These are phyloP conservation scores for Rafetus swinhoei DNA, from an alignment of 2,113 vertebrate genomes.

Conservation along the genomic window DNA sequence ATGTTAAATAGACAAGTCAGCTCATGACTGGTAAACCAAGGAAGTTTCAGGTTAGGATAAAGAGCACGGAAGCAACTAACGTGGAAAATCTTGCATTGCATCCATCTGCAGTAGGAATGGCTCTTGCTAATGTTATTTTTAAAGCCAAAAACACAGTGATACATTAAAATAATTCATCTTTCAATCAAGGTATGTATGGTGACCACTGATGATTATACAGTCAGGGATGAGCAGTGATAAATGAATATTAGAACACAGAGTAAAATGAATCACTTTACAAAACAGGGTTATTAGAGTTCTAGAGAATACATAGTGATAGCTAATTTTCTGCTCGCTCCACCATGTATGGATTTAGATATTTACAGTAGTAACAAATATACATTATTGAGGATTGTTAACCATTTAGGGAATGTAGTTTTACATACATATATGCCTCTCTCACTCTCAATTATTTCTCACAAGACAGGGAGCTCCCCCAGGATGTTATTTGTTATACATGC, in stretches of 20 bases:
- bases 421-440: not conserved
- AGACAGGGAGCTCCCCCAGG: not conserved
- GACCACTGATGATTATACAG: not conserved
- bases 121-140: not conserved
- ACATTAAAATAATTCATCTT: not conserved
- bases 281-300: not conserved
- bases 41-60: not conserved
- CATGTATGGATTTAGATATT: not conserved
- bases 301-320: not conserved
- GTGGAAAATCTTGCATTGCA: not conserved
- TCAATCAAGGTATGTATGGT: not conserved
- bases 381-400: not conserved
- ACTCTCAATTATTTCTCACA: not conserved
- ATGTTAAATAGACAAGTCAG: not conserved
- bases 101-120: not conserved
- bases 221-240: not conserved
- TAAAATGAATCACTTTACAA: slow-evolving; percentile 22
- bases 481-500: not conserved
- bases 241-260: not conserved
- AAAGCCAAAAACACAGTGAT: not conserved
- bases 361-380: not conserved
- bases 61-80: not conserved
- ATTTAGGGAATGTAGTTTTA: not conserved
- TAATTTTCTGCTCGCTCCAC: slow-evolving; percentile 13
- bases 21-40: not conserved